A percentile compares a stretch with the other conserved stretches of the same genome.
Evolutionary conservation across 2,888 invertebrate species (phyloP).

Genomic region (Stenurella melanura): DNA sequence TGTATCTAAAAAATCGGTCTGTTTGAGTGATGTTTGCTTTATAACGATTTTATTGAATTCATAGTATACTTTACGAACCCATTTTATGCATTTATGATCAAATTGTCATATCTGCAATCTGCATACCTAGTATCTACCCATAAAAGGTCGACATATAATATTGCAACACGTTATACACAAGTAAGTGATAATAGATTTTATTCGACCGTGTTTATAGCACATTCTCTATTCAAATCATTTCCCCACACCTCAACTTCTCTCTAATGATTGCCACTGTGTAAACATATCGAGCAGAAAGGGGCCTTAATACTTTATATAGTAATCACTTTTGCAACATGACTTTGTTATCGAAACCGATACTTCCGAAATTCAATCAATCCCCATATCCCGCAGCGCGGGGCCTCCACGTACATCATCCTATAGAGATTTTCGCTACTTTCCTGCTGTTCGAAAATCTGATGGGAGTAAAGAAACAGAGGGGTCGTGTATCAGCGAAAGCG

Average conservation of each 20-base stretch:
- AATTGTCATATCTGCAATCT: too few species aligned
- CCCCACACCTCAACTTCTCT: neutral
- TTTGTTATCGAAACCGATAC: slow-evolving; percentile 57
- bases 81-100: too few species aligned
- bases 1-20: too few species aligned
- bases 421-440: slow-evolving; percentile 37
- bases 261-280: slow-evolving; percentile 14
- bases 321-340: slow-evolving; percentile 56
- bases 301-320: slow-evolving; percentile 48
- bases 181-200: too few species aligned
- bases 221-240: slow-evolving; percentile 2
- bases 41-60: too few species aligned
- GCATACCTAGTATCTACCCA: too few species aligned
- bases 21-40: too few species aligned
- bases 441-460: slow-evolving; percentile 28
- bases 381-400: slow-evolving; percentile 51
- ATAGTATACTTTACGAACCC: too few species aligned
- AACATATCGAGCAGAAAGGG: slow-evolving; percentile 19
- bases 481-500: neutral
- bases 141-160: too few species aligned
- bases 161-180: too few species aligned
- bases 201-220: neutral
- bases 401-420: slow-evolving; percentile 30
- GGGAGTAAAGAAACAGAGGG: slow-evolving; percentile 23
- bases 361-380: slow-evolving; percentile 55